Evolutionary conservation across 2,113 vertebrate genomes (phyloP).

Genomic region (Odontesthes bonariensis): DNA sequence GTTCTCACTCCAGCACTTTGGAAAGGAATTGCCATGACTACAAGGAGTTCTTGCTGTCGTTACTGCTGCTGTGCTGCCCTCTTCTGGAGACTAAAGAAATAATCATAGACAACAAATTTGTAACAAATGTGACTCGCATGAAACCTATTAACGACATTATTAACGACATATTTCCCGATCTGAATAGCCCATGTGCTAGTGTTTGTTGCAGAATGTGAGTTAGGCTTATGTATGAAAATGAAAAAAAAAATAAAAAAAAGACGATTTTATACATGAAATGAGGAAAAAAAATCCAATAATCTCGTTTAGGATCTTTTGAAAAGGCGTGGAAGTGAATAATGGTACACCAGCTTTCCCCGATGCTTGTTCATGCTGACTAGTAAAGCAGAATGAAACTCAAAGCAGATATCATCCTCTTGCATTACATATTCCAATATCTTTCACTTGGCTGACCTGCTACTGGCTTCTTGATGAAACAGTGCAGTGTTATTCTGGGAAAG

Average conservation of each 20-base stretch:
- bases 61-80: conserved; percentile 80
- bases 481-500: conserved; percentile 54
- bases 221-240: not conserved
- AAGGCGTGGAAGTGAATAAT: not conserved
- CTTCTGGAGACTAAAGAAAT: conserved; percentile 61
- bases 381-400: conserved; percentile 15
- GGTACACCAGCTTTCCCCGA: conserved; percentile 1
- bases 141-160: not conserved
- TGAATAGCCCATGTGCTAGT: not conserved
- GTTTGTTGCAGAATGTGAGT: not conserved
- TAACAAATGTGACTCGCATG: not conserved
- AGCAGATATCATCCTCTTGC: conserved; percentile 30
- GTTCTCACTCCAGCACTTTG: conserved; percentile 49
- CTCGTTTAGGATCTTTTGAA: not conserved
- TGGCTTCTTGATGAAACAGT: conserved; percentile 36
- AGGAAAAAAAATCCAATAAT: not conserved
- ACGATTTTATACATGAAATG: not conserved
- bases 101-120: no score
- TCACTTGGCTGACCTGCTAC: not conserved
- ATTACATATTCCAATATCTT: conserved; percentile 27
- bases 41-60: conserved; percentile 36
- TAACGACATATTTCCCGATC: not conserved
- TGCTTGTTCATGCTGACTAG: conserved; percentile 6
- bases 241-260: not conserved
- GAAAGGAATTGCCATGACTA: conserved; percentile 64